Evolutionary conservation across 37 sponge, comb jelly and placozoan species (phyloP).

Genomic region (Haliclona indistincta): DNA sequence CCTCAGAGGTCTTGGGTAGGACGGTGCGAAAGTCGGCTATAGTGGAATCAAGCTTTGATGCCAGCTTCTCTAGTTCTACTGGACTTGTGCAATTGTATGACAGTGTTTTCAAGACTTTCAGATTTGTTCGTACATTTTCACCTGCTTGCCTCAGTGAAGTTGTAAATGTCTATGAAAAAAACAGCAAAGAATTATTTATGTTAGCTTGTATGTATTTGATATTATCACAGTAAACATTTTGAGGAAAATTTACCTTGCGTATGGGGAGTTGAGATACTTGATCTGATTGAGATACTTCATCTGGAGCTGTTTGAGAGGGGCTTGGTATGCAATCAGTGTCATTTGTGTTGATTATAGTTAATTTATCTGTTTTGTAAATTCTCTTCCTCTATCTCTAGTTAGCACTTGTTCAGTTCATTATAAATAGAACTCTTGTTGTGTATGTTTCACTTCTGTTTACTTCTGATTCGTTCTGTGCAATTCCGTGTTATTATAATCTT

Average conservation of each 20-base stretch:
- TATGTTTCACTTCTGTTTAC: too few relatives aligned
- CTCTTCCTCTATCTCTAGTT: too few relatives aligned
- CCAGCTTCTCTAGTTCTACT: background rate
- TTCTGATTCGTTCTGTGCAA: too few relatives aligned
- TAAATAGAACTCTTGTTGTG: too few relatives aligned
- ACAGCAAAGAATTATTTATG: background rate
- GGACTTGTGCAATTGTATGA: constrained; percentile 11
- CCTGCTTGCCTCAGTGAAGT: constrained; percentile 8
- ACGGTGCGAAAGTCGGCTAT: constrained; percentile 8
- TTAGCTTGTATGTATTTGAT: background rate
- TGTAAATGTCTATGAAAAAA: constrained; percentile 5
- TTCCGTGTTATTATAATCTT: too few relatives aligned
- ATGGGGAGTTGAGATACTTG: constrained; percentile 22
- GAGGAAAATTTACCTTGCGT: constrained; percentile 2
- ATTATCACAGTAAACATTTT: background rate
- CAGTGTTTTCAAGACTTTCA: constrained; percentile 15
- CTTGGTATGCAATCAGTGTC: too few relatives aligned
- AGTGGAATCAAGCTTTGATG: constrained; percentile 8
- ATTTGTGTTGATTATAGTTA: too few relatives aligned
- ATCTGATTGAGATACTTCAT: too few relatives aligned
- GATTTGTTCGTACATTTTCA: constrained; percentile 1
- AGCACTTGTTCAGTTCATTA: too few relatives aligned
- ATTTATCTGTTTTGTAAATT: too few relatives aligned
- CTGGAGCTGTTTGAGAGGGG: too few relatives aligned
- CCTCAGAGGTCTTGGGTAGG: constrained; percentile 9